A percentile compares a stretch with the other conserved stretches of the same genome.
Conservation (phyloP, 2,797 vertebrate genomes). For the Aeoliscus strigatus region DNA sequence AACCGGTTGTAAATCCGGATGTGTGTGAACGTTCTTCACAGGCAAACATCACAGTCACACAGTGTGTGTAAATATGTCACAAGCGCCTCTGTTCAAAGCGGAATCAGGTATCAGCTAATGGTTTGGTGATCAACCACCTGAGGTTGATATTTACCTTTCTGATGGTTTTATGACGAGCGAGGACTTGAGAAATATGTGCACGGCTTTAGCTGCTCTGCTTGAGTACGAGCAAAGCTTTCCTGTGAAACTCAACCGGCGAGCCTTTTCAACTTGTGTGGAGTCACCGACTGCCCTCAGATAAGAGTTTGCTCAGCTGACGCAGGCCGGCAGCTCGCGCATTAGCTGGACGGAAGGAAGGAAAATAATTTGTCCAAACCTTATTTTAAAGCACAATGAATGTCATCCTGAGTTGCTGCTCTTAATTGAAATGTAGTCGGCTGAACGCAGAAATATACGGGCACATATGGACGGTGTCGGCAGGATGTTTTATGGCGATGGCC, state of each 20-base stretch:
- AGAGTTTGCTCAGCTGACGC: constrained; percentile 36
- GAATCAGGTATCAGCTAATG: too few species aligned
- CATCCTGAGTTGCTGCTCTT: constrained; percentile 71
- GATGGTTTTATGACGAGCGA: constrained; percentile 25
- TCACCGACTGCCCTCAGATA: constrained; percentile 56
- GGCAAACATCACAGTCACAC: too few species aligned
- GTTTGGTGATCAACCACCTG: too few species aligned
- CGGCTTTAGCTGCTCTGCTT: constrained; percentile 25
- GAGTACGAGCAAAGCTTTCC: constrained; percentile 33
- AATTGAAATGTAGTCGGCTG: constrained; percentile 75
- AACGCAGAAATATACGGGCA: constrained; percentile 66
- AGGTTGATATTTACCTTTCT: too few species aligned
- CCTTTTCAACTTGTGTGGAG: constrained; percentile 47
- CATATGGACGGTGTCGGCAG: constrained; percentile 62
- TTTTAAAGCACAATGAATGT: constrained; percentile 79
- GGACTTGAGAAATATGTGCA: constrained; percentile 23
- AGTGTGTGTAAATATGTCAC: too few species aligned
- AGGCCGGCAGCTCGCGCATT: constrained; percentile 61
- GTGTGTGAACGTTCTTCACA: too few species aligned
- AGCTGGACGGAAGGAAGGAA: constrained; percentile 63
- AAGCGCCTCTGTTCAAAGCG: too few species aligned
- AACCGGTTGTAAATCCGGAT: too few species aligned
- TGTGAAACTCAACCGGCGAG: constrained; percentile 48
- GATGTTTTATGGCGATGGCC: constrained; percentile 71
- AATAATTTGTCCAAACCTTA: constrained; percentile 77